A percentile compares a stretch with the other conserved stretches of the same genome.
Conservation (phyloP, 23 tunicate species). For the Styela clava region DNA sequence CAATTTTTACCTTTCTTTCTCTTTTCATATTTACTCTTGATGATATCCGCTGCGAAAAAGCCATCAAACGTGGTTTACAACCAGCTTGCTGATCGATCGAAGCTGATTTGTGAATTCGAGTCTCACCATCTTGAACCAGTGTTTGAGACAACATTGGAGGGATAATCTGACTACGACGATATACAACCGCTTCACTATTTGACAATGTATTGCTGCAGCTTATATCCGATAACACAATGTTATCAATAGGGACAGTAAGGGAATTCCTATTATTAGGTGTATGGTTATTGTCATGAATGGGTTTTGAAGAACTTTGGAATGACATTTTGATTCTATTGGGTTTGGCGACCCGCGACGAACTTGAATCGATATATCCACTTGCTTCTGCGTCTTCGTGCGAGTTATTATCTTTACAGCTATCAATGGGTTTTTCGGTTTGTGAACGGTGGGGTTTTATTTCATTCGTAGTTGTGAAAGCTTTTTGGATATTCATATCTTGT, state of each 20-base stretch:
- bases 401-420: too few species aligned
- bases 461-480: too few species aligned
- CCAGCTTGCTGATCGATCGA: neutral
- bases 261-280: too few species aligned
- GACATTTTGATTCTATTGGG: too few species aligned
- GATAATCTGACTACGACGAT: neutral
- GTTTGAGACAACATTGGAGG: neutral
- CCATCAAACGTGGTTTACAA: neutral
- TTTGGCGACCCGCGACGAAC: neutral
- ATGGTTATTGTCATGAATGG: neutral
- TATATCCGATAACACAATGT: neutral
- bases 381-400: neutral
- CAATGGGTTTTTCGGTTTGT: too few species aligned
- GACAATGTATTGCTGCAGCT: neutral
- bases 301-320: neutral
- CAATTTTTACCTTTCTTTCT: conserved; percentile 13
- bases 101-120: neutral
- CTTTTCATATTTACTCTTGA: conserved; percentile 4
- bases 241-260: neutral
- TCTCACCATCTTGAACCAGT: neutral
- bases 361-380: neutral
- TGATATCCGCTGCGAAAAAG: neutral
- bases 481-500: too few species aligned
- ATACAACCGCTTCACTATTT: neutral
- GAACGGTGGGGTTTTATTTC: too few species aligned